These are phyloP conservation scores for Drosophila seguyi DNA, from an alignment of 1,140 invertebrate genomes.

Conservation along the genomic window DNA sequence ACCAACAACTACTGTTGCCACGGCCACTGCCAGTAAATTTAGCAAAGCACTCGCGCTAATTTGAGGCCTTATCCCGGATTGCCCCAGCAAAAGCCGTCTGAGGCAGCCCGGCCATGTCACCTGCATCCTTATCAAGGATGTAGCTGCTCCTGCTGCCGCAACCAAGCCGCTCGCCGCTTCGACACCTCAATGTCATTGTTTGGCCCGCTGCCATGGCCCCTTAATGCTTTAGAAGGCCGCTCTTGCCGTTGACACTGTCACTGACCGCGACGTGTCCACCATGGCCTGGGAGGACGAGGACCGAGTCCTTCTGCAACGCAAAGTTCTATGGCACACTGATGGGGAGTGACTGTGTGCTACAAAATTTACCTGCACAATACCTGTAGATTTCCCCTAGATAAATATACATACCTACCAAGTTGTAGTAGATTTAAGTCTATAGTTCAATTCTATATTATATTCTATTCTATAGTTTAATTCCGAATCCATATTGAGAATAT, in stretches of 20 bases:
- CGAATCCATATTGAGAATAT: neutral
- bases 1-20: conserved; percentile 14
- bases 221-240: conserved; percentile 22
- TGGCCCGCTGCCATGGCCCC: conserved; percentile 26
- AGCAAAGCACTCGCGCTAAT: conserved; percentile 46
- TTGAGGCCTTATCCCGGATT: conserved; percentile 47
- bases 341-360: conserved; percentile 5
- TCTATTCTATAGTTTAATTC: too few species aligned
- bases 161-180: conserved; percentile 9
- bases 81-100: conserved; percentile 28
- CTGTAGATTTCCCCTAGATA: too few species aligned
- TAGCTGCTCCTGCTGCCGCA: conserved; percentile 4
- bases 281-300: neutral
- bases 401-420: too few species aligned
- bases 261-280: conserved; percentile 39
- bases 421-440: neutral
- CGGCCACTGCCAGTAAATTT: conserved; percentile 31
- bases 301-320: neutral
- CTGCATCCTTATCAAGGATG: conserved; percentile 47
- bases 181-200: conserved; percentile 50
- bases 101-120: conserved; percentile 22
- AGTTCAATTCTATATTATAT: too few species aligned
- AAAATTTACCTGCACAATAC: neutral
- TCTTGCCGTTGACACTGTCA: conserved; percentile 60
- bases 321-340: neutral